phyloP scores from a whole-genome alignment of 2,888 invertebrate species.

The Cephus nigrinus region DNA sequence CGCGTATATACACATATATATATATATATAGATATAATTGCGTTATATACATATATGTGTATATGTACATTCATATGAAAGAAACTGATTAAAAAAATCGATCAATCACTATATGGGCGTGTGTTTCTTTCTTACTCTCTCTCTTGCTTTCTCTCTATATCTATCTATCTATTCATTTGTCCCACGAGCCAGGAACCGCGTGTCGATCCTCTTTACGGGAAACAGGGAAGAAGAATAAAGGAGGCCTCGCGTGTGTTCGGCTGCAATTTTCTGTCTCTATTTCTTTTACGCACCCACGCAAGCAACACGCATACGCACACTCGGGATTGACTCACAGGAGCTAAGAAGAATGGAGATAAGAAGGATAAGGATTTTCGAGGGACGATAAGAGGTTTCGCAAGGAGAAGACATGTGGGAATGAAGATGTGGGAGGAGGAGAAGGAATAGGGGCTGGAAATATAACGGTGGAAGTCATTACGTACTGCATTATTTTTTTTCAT shows the following conservation, averaged over 20 bases:
- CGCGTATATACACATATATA: constrained; percentile 3
- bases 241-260: constrained; percentile 47
- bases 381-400: not conserved
- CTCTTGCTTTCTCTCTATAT: constrained; percentile 9
- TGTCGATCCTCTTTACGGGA: constrained; percentile 14
- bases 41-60: constrained; percentile 31
- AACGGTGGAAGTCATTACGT: constrained; percentile 24
- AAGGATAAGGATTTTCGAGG: not conserved
- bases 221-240: constrained; percentile 30
- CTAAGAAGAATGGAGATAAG: not conserved
- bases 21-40: constrained; percentile 24
- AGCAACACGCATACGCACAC: not conserved
- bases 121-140: constrained; percentile 15
- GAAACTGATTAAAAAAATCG: constrained; percentile 37
- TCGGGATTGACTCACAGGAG: not conserved
- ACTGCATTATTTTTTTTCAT: constrained; percentile 44
- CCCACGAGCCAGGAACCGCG: constrained; percentile 35
- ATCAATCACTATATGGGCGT: constrained; percentile 44
- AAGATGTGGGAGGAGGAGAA: not conserved
- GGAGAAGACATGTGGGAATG: not conserved
- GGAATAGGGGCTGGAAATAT: constrained; percentile 32
- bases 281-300: not conserved
- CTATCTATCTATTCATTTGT: constrained; percentile 19
- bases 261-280: constrained; percentile 19
- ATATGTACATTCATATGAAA: constrained; percentile 37